Evolutionary conservation across 2,888 invertebrate genomes (phyloP), one percentile per base, ranked within the genome.

Genomic region (Ichneumoninae sp.): DNA sequence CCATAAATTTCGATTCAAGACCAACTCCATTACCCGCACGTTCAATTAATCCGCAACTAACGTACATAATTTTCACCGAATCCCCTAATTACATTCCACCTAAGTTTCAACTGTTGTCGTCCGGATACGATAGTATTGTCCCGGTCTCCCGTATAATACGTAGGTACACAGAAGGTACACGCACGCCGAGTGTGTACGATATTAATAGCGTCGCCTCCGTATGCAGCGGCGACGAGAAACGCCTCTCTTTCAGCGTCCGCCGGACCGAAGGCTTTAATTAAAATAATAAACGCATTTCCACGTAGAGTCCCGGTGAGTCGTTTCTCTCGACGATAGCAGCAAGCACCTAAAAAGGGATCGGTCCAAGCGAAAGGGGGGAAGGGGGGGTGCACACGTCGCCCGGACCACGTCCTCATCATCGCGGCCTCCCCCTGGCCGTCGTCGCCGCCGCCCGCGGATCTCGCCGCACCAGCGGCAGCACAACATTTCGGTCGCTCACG

Each of bases 211-310:
- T 13, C 2, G 26, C 19, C 57, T 44, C 26, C 13, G 16, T 33
- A 4, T 19, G 57, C 57, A 70, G 10, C 54, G n/a, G 7, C 36
- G 4, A 33, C 5, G 26, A 71, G 73, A 57, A 57, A 44, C 73
- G 73, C 73, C 73, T 73, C 73, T 73, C 73, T 60, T 60, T 60
- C 73, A 57, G 40, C 54, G 22, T 44, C 26, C 73, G 26, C 50
- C 22, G 47, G 60, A 47, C 91, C 90, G 90, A 91, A 92, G 92
- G 92, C 91, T 91, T 90, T 91, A 92, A 92, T 92, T 92, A 92
- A 92, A 92, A 92, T 91, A 92, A 92, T 89, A 92, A 92, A 92
- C 91, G 91, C 83, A 83, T 89, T 89, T 89, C 87, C 88, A 82
- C 86, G 86, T 81, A 85, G 83, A 85, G 77, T 85, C 81, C 57